These are phyloP conservation scores for Phania funesta DNA, from an alignment of 2,888 invertebrate genomes.

Conservation along the genomic window DNA sequence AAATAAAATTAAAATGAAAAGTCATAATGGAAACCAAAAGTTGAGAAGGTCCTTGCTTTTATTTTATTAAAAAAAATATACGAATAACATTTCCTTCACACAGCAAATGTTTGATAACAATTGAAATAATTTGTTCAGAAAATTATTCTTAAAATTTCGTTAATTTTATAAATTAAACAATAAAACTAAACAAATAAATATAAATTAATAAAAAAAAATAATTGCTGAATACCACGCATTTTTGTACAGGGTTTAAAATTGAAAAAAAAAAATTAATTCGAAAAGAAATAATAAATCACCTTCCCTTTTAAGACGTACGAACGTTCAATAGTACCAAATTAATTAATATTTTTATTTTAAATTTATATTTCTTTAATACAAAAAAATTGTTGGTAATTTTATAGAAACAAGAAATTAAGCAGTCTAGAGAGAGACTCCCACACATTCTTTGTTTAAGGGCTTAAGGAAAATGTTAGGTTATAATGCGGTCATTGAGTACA, in stretches of 20 bases:
- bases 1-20: constrained; percentile 31
- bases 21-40: constrained; percentile 69
- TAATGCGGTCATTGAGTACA: constrained; percentile 9
- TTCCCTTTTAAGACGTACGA: constrained; percentile 66
- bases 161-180: neutral
- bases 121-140: constrained; percentile 22
- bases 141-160: constrained; percentile 27
- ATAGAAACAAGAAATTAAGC: constrained; percentile 24
- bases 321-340: constrained; percentile 58
- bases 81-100: constrained; percentile 49
- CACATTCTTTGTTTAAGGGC: neutral
- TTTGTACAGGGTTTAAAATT: constrained; percentile 58
- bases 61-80: constrained; percentile 47
- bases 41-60: constrained; percentile 81
- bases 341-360: constrained; percentile 48
- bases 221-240: constrained; percentile 49
- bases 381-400: constrained; percentile 22
- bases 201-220: constrained; percentile 38
- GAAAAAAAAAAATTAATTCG: constrained; percentile 9
- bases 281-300: constrained; percentile 55
- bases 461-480: neutral
- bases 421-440: neutral
- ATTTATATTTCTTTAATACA: constrained; percentile 31
- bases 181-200: constrained; percentile 34
- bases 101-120: constrained; percentile 58